Conservation (phyloP, 2,888 invertebrate species). For the Aplocera efformata region DNA sequence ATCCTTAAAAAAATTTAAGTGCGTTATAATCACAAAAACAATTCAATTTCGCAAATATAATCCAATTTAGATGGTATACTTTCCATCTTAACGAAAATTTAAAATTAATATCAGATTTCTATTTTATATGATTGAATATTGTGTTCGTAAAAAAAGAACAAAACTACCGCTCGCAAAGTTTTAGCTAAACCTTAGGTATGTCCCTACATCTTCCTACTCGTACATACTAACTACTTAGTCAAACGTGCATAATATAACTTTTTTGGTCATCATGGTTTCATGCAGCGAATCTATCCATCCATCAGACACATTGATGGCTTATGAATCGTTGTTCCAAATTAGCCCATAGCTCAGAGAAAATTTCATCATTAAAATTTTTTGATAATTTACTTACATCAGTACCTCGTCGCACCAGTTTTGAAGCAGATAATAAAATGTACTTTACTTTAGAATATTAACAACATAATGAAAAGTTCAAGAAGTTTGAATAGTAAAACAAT, state of each 20-base stretch:
- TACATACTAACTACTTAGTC: slow-evolving; percentile 51
- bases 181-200: slow-evolving; percentile 9
- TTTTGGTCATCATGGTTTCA: slow-evolving; percentile 56
- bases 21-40: slow-evolving; percentile 40
- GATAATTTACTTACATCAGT: slow-evolving; percentile 70
- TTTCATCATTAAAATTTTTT: slow-evolving; percentile 59
- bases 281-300: slow-evolving; percentile 65
- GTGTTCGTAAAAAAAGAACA: slow-evolving; percentile 7
- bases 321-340: slow-evolving; percentile 45
- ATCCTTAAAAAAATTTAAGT: slow-evolving; percentile 20
- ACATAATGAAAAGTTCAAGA: slow-evolving; percentile 5
- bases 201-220: slow-evolving; percentile 15
- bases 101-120: background rate
- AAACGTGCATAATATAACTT: slow-evolving; percentile 56
- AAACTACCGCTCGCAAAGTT: slow-evolving; percentile 14
- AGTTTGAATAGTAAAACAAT: background rate
- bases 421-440: slow-evolving; percentile 63
- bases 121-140: slow-evolving; percentile 3
- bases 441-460: slow-evolving; percentile 22
- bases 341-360: slow-evolving; percentile 54
- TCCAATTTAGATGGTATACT: slow-evolving; percentile 4
- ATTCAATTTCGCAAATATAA: slow-evolving; percentile 57
- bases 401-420: slow-evolving; percentile 73
- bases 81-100: slow-evolving; percentile 9
- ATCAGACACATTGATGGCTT: slow-evolving; percentile 67